Evolutionary conservation across 2,797 vertebrate genomes (phyloP).

Genomic region (Hyperoplus immaculatus): DNA sequence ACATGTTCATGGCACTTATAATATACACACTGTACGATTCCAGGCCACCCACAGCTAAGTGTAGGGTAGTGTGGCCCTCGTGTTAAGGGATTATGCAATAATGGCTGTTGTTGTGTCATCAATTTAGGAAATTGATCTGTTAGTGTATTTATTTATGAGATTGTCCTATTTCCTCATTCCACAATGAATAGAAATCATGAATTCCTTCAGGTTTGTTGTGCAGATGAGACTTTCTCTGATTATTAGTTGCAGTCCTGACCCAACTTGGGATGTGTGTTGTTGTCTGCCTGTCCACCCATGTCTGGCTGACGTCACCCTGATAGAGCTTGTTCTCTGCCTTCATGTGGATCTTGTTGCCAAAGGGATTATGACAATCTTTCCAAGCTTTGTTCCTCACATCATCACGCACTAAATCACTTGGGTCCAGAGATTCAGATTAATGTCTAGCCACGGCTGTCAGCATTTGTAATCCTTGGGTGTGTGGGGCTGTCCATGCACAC

Average conservation of each 20-base stretch:
- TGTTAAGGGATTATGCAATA: not conserved
- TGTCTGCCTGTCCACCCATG: slow-evolving; percentile 2
- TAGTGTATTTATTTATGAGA: not conserved
- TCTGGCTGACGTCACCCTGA: not conserved
- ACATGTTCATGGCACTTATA: slow-evolving; percentile 60
- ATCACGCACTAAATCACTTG: slow-evolving; percentile 59
- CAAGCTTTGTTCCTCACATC: slow-evolving; percentile 56
- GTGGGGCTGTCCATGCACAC: not conserved
- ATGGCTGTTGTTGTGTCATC: not conserved
- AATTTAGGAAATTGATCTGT: not conserved
- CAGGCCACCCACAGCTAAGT: slow-evolving; percentile 20
- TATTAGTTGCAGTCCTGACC: not conserved
- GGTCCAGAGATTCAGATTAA: slow-evolving; percentile 63
- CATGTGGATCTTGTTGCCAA: slow-evolving; percentile 28
- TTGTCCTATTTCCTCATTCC: not conserved
- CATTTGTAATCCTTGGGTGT: slow-evolving; percentile 65
- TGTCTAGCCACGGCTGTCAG: slow-evolving; percentile 35
- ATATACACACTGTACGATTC: slow-evolving; percentile 36
- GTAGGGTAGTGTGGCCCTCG: not conserved
- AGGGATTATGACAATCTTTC: slow-evolving; percentile 71
- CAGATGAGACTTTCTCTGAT: slow-evolving; percentile 4
- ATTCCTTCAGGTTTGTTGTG: not conserved
- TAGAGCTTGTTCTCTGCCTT: slow-evolving; percentile 30
- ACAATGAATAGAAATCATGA: not conserved
- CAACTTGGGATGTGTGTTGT: not conserved